Evolutionary conservation across 2,797 vertebrate species (phyloP).

Genomic region (Philypnodon macrostomus): DNA sequence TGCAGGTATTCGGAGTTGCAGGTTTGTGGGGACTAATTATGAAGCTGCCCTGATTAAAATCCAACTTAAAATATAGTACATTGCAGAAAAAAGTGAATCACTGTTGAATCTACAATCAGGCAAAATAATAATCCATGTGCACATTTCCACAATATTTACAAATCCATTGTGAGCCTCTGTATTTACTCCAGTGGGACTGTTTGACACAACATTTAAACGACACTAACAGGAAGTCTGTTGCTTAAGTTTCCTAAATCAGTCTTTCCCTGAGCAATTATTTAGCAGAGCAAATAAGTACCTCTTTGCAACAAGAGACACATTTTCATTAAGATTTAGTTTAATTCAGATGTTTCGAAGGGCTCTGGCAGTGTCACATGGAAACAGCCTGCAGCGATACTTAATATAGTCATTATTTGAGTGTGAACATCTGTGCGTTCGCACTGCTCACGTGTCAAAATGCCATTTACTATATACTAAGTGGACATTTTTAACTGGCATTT

Average conservation of each 20-base stretch:
- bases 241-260: not conserved
- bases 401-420: not conserved
- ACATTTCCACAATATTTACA: conserved; percentile 22
- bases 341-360: not conserved
- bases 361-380: not conserved
- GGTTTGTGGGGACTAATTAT: too few relatives aligned
- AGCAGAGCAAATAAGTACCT: not conserved
- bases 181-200: conserved; percentile 30
- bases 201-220: conserved; percentile 8
- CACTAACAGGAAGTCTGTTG: not conserved
- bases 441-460: not conserved
- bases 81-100: too few relatives aligned
- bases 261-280: not conserved
- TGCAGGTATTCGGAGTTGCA: too few relatives aligned
- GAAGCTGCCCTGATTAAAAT: too few relatives aligned
- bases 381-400: not conserved
- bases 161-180: conserved; percentile 32
- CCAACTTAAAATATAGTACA: too few relatives aligned
- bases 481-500: too few relatives aligned
- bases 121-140: conserved; percentile 17
- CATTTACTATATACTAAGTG: not conserved
- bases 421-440: not conserved
- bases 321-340: not conserved
- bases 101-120: too few relatives aligned
- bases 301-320: not conserved